Evolutionary conservation across 2,888 invertebrate genomes (phyloP).

Genomic region (Caenorhabditis plicata): DNA sequence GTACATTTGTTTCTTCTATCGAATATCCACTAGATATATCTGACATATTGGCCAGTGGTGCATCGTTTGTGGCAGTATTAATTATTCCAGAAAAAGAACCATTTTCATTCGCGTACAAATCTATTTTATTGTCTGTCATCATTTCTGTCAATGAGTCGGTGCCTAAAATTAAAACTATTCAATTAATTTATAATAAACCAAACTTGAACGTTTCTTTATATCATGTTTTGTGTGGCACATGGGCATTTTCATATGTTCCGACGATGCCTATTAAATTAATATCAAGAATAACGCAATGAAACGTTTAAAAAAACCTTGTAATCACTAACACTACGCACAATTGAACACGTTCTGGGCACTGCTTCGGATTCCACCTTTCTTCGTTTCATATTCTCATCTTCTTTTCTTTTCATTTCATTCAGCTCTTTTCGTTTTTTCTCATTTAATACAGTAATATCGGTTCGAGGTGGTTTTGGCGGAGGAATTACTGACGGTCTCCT

Average conservation of each 20-base stretch:
- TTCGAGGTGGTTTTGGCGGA: constrained; percentile 61
- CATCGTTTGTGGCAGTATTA: constrained; percentile 44
- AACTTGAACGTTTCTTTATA: too few relatives aligned
- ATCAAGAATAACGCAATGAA: too few relatives aligned
- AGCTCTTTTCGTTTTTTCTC: constrained; percentile 44
- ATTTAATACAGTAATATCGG: constrained; percentile 51
- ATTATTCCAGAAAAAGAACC: constrained; percentile 42
- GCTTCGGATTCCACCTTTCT: background rate
- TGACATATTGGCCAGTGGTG: constrained; percentile 61
- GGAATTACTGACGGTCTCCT: constrained; percentile 49
- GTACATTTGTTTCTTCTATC: constrained; percentile 42
- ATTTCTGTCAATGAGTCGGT: constrained; percentile 46
- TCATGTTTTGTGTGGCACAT: too few relatives aligned
- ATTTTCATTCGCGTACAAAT: constrained; percentile 59
- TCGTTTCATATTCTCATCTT: background rate
- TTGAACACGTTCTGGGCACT: constrained; percentile 40
- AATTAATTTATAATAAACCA: too few relatives aligned
- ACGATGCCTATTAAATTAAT: too few relatives aligned
- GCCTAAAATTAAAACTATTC: constrained; percentile 28
- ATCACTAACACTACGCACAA: constrained; percentile 65
- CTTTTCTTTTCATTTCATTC: constrained; percentile 1
- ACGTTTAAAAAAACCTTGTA: too few relatives aligned
- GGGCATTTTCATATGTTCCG: too few relatives aligned
- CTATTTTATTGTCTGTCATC: constrained; percentile 55
- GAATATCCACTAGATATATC: constrained; percentile 76